These are phyloP conservation scores for Schizothorax lantsangensis DNA, from an alignment of 2,797 vertebrate genomes.

Conservation along the genomic window DNA sequence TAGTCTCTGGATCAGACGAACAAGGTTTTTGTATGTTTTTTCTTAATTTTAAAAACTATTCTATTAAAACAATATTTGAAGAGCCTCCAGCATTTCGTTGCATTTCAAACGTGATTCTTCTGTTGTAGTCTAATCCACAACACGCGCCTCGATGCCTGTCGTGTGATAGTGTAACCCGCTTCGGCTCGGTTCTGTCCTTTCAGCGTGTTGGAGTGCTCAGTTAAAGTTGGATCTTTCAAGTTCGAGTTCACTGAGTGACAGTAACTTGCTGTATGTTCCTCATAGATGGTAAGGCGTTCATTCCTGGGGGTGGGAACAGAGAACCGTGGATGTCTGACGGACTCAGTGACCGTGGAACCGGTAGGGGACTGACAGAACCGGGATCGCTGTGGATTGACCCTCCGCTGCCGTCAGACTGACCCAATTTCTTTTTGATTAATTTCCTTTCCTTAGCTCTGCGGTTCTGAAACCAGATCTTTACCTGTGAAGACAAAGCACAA, in stretches of 20 bases:
- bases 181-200: constrained; percentile 60
- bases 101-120: constrained; percentile 65
- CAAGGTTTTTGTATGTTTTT: constrained; percentile 64
- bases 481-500: constrained; percentile 73
- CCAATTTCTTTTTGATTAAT: constrained; percentile 93
- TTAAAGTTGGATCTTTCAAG: constrained; percentile 71
- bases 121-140: constrained; percentile 61
- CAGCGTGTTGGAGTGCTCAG: constrained; percentile 81
- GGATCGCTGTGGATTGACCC: constrained; percentile 92
- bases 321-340: constrained; percentile 85
- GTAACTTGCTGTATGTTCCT: constrained; percentile 89
- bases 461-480: constrained; percentile 98
- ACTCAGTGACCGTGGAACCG: constrained; percentile 84
- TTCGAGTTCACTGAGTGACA: constrained; percentile 80
- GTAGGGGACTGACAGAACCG: constrained; percentile 89
- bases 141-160: constrained; percentile 64
- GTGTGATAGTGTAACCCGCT: constrained; percentile 61
- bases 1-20: constrained; percentile 71
- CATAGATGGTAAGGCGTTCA: constrained; percentile 86
- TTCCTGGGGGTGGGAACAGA: constrained; percentile 83
- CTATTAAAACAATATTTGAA: constrained; percentile 81
- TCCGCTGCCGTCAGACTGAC: constrained; percentile 89
- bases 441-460: constrained; percentile 93
- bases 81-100: constrained; percentile 79
- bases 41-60: constrained; percentile 76